These are phyloP conservation scores for Hipposideros larvatus DNA, from an alignment of 2,797 vertebrate genomes.

Conservation along the genomic window DNA sequence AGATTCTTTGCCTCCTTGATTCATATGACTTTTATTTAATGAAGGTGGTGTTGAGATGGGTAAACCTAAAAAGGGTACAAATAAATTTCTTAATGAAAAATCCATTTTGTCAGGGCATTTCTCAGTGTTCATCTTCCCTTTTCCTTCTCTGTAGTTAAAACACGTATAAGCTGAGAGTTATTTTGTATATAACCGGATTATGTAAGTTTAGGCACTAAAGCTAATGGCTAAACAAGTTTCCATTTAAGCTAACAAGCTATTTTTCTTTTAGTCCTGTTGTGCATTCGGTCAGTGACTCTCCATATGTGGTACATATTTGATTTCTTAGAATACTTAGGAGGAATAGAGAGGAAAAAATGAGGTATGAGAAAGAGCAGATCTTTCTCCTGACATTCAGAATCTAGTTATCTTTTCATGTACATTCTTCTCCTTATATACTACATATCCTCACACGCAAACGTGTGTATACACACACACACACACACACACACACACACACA, in stretches of 20 bases:
- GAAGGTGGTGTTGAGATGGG: background rate
- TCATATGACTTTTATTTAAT: background rate
- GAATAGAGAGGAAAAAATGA: background rate
- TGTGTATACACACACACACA: background rate
- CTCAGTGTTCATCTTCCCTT: background rate
- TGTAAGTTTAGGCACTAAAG: background rate
- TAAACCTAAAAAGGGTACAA: background rate
- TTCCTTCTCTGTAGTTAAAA: background rate
- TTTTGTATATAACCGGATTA: background rate
- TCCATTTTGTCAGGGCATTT: background rate
- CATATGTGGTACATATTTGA: background rate
- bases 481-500: background rate
- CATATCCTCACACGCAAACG: background rate
- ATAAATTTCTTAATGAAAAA: background rate
- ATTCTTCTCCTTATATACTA: background rate
- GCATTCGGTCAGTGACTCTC: background rate
- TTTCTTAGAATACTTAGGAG: background rate
- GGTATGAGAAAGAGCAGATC: background rate
- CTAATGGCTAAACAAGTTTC: background rate
- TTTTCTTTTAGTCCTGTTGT: background rate
- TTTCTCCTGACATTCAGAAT: background rate
- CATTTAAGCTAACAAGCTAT: background rate
- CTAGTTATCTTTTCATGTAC: background rate
- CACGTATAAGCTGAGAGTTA: background rate
- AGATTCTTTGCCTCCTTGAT: background rate